A percentile compares a stretch with the other conserved stretches of the same genome.
phyloP scores from a whole-genome alignment of 2,113 vertebrate genomes.

The Myotis lucifugus region DNA sequence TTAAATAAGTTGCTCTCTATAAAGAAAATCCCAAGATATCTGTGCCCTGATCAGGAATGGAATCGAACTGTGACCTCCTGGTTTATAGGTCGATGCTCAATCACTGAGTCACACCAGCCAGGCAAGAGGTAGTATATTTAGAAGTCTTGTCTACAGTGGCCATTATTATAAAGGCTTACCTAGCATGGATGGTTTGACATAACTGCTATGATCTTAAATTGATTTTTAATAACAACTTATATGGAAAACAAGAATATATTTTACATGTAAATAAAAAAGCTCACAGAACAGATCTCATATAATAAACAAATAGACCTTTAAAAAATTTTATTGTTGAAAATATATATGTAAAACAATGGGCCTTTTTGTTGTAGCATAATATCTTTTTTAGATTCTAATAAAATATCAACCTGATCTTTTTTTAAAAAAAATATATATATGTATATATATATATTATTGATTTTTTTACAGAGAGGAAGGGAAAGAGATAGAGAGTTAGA shows the following conservation, averaged over 20 bases:
- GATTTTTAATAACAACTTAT: slow-evolving; percentile 21
- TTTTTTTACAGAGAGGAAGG: too few species aligned
- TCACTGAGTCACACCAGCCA: too few species aligned
- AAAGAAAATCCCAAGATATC: too few species aligned
- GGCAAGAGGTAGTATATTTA: background rate
- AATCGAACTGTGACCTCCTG: too few species aligned
- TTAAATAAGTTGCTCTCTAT: too few species aligned
- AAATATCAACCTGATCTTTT: background rate
- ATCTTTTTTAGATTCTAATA: background rate
- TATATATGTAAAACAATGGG: background rate
- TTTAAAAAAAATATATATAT: too few species aligned
- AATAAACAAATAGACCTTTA: background rate
- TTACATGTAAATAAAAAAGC: background rate
- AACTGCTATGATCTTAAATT: background rate
- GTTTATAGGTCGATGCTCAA: too few species aligned
- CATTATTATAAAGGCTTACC: background rate
- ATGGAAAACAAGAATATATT: background rate
- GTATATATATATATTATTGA: too few species aligned
- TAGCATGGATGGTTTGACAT: background rate
- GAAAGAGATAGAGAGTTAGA: too few species aligned
- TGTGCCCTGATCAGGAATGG: too few species aligned
- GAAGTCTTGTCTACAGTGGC: background rate
- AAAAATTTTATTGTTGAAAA: too few species aligned
- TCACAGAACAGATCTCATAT: background rate
- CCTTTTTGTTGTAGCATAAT: background rate